Percentiles rank a stretch among this genome's conserved stretches.
Evolutionary conservation across 2,888 invertebrate genomes (phyloP).

Genomic region (Osmoderma eremita): DNA sequence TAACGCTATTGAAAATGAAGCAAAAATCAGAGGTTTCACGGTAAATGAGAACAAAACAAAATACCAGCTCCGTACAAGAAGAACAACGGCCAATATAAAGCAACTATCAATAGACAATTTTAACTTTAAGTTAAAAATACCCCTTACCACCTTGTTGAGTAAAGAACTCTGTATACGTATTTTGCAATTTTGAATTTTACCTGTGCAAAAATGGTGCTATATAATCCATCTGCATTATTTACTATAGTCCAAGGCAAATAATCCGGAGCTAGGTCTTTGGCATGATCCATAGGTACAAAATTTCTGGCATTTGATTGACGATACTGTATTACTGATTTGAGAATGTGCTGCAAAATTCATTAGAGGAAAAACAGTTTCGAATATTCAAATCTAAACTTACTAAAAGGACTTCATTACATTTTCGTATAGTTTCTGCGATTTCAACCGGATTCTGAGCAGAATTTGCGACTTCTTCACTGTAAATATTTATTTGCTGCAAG

Average conservation of each 20-base stretch:
- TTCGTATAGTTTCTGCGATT: constrained; percentile 67
- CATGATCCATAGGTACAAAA: constrained; percentile 64
- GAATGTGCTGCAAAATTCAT: constrained; percentile 64
- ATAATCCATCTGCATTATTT: constrained; percentile 66
- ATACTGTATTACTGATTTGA: constrained; percentile 73
- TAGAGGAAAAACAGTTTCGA: constrained; percentile 29
- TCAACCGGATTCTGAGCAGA: constrained; percentile 69
- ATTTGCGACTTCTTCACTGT: constrained; percentile 70
- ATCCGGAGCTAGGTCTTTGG: constrained; percentile 65
- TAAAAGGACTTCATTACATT: constrained; percentile 70
- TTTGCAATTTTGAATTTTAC: constrained; percentile 51
- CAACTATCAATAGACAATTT: no score
- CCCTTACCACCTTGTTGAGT: no score
- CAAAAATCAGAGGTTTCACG: no score
- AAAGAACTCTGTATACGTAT: no score
- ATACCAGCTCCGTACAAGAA: no score
- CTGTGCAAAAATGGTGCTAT: constrained; percentile 65
- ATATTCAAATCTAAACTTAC: constrained; percentile 56
- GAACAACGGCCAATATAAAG: no score
- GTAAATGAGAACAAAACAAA: no score
- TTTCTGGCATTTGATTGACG: constrained; percentile 69
- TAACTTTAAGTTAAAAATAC: no score
- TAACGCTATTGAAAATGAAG: no score
- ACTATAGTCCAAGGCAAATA: constrained; percentile 82
- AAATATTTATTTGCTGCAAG: constrained; percentile 71